These are phyloP conservation scores for Cryptocephalus primarius DNA, from an alignment of 2,888 invertebrate genomes.

Conservation along the genomic window DNA sequence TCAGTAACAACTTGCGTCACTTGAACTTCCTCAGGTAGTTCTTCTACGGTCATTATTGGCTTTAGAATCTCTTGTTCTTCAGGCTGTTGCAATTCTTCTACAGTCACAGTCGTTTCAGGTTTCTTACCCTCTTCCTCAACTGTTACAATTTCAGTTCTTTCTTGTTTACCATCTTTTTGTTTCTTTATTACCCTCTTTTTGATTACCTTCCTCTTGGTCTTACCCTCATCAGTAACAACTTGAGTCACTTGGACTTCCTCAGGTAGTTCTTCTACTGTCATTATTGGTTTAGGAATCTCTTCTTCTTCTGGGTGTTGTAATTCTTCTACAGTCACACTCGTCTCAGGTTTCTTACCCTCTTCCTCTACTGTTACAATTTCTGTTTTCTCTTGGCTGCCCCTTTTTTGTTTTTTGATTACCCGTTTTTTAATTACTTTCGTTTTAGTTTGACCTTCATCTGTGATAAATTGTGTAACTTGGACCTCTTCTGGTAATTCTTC, in stretches of 20 bases:
- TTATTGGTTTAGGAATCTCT: no score
- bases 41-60: no score
- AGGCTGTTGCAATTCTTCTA: no score
- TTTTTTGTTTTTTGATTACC: conserved; percentile 32
- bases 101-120: conserved; percentile 30
- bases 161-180: conserved; percentile 28
- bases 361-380: conserved; percentile 30
- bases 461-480: conserved; percentile 17
- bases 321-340: conserved; percentile 18
- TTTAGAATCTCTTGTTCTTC: no score
- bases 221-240: conserved; percentile 26
- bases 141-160: conserved; percentile 22
- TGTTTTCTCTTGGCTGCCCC: conserved; percentile 24
- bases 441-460: conserved; percentile 19
- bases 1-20: conserved; percentile 22
- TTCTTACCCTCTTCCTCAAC: conserved; percentile 32
- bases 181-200: conserved; percentile 27
- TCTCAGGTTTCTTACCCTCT: conserved; percentile 26
- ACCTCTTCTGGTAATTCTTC: conserved; percentile 18
- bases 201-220: conserved; percentile 23
- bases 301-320: no score
- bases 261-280: conserved; percentile 21
- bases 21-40: conserved; percentile 2
- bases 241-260: conserved; percentile 11
- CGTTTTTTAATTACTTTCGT: conserved; percentile 31